Evolutionary conservation across 1,140 invertebrate species (phyloP).

Genomic region (Ectropis grisescens): DNA sequence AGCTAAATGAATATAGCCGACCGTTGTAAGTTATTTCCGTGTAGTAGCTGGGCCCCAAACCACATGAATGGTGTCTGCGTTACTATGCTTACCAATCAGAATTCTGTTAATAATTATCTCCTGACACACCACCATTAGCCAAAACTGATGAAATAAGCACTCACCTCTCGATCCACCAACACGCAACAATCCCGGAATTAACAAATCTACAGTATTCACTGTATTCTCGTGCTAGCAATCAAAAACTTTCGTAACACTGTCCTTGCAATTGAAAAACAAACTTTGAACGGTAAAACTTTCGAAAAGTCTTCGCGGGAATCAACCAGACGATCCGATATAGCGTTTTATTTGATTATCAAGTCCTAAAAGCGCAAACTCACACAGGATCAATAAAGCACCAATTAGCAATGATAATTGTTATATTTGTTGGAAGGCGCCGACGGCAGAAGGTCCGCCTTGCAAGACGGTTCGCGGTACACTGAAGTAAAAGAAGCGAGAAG

Average conservation of each 20-base stretch:
- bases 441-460: conserved; percentile 19
- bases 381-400: conserved; percentile 23
- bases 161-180: conserved; percentile 13
- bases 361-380: conserved; percentile 9
- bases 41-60: too few species aligned
- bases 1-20: too few species aligned
- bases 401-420: conserved; percentile 24
- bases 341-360: too few species aligned
- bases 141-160: too few species aligned
- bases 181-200: conserved; percentile 41
- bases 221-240: too few species aligned
- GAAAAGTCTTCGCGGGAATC: conserved; percentile 11
- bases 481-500: conserved; percentile 42
- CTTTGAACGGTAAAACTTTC: conserved; percentile 11
- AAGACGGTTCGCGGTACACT: conserved; percentile 44
- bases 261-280: conserved; percentile 23
- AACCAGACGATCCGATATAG: too few species aligned
- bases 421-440: not conserved
- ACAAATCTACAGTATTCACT: conserved; percentile 14
- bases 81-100: too few species aligned
- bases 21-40: too few species aligned
- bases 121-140: too few species aligned
- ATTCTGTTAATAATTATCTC: too few species aligned
- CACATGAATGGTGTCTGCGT: too few species aligned
- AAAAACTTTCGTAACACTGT: conserved; percentile 43